Conservation (phyloP, 1,140 invertebrate genomes). For the Leucophenga varia region DNA sequence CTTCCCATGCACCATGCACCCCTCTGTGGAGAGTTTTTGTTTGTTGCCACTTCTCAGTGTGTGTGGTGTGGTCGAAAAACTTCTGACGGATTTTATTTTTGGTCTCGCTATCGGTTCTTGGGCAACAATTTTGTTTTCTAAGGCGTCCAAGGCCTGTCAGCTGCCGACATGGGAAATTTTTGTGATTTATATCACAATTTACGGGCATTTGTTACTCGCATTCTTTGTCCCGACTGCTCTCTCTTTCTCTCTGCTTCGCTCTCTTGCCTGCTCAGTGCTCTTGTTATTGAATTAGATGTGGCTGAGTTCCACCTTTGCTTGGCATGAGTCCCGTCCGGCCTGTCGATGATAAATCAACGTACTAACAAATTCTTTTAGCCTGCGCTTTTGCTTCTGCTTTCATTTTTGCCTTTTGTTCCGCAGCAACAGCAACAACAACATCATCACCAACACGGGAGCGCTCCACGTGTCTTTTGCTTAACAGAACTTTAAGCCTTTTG, state of each 20-base stretch:
- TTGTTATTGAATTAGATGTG: constrained; percentile 42
- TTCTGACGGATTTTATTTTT: constrained; percentile 39
- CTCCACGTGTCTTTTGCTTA: too few species aligned
- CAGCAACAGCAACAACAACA: too few species aligned
- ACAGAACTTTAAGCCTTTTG: constrained; percentile 43
- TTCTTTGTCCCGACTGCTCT: constrained; percentile 7
- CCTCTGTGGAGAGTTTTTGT: constrained; percentile 21
- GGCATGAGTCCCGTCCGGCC: constrained; percentile 8
- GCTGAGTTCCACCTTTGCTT: constrained; percentile 1
- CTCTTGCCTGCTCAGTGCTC: constrained; percentile 8
- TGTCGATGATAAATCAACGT: constrained; percentile 48
- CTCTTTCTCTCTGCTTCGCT: constrained; percentile 3
- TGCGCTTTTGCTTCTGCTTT: not conserved
- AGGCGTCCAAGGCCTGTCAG: constrained; percentile 26
- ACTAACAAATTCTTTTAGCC: constrained; percentile 13
- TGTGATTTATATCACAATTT: constrained; percentile 51
- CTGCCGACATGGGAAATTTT: constrained; percentile 31
- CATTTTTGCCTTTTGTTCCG: not conserved
- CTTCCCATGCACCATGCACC: not conserved
- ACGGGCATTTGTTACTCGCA: constrained; percentile 33
- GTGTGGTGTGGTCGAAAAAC: constrained; percentile 29
- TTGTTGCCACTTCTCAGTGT: constrained; percentile 12
- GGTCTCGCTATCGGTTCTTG: constrained; percentile 17
- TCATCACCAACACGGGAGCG: too few species aligned
- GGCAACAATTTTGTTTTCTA: not conserved